Evolutionary conservation across 2,797 vertebrate species (phyloP).

Genomic region (Ataeniobius toweri): DNA sequence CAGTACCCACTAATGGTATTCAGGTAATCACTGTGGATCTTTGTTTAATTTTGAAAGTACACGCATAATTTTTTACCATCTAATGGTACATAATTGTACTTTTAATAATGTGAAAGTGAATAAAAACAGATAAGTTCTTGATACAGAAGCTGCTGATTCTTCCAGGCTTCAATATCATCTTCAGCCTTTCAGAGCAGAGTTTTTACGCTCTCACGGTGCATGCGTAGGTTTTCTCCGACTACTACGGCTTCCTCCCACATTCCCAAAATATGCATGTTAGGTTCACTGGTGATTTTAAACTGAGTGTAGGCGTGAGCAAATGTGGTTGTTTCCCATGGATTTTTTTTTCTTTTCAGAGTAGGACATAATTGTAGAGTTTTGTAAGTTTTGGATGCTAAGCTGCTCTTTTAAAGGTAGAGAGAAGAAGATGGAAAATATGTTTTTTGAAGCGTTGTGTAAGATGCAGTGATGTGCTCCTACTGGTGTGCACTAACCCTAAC

Average conservation of each 20-base stretch:
- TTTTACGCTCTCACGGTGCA: neutral
- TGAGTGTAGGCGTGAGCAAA: neutral
- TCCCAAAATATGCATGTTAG: constrained; percentile 5
- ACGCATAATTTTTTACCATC: neutral
- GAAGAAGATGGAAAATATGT: neutral
- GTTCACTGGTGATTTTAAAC: neutral
- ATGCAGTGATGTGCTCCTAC: neutral
- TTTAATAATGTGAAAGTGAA: neutral
- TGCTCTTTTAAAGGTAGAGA: neutral
- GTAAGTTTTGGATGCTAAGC: neutral
- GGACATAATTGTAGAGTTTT: neutral
- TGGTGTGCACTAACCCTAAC: neutral
- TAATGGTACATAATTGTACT: neutral
- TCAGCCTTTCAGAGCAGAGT: neutral
- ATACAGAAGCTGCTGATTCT: neutral
- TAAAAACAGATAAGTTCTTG: constrained; percentile 1
- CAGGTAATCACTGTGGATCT: neutral
- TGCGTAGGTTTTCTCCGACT: constrained; percentile 10
- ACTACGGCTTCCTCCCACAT: constrained; percentile 10
- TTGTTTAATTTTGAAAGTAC: neutral
- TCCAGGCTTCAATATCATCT: neutral
- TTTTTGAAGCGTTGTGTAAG: neutral
- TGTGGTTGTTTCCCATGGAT: constrained; percentile 2
- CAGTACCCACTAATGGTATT: constrained; percentile 4
- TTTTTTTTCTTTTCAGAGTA: neutral